phyloP scores from a whole-genome alignment of 30 jellyfish, hydroid and myxozoan species.

The Hydractinia symbiolongicarpus region DNA sequence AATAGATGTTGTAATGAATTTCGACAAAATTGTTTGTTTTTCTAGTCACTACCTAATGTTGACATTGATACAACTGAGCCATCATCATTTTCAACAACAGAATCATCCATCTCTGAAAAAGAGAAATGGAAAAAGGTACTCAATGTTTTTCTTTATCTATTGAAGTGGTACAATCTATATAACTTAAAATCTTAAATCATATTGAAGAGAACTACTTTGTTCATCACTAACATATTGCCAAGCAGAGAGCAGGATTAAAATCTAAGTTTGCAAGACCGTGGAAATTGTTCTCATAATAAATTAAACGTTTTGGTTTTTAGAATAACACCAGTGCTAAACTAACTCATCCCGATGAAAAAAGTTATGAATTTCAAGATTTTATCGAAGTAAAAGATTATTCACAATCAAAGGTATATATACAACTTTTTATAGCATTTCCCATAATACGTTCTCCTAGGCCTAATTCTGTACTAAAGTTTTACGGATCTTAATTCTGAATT shows the following conservation, averaged over 20 bases:
- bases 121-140: neutral
- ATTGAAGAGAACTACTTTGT: too few species aligned
- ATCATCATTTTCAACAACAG: neutral
- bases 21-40: neutral
- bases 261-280: too few species aligned
- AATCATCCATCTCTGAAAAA: neutral
- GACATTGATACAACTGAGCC: constrained; percentile 22
- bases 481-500: too few species aligned
- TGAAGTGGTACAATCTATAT: too few species aligned
- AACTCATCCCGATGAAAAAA: constrained; percentile 23
- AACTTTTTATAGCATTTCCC: too few species aligned
- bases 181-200: too few species aligned
- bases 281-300: too few species aligned
- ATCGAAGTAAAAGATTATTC: constrained; percentile 32
- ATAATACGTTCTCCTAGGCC: neutral
- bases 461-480: neutral
- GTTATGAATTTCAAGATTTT: constrained; percentile 54
- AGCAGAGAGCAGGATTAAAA: too few species aligned
- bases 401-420: neutral
- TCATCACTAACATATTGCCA: too few species aligned
- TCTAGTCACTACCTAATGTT: constrained; percentile 22
- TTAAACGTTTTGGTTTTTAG: too few species aligned
- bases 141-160: neutral
- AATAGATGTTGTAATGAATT: neutral
- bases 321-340: too few species aligned